Evolutionary conservation across 92 coral and sea anemone genomes (phyloP), one percentile per base, ranked within the genome.

Genomic region (Pocillopora grandis): DNA sequence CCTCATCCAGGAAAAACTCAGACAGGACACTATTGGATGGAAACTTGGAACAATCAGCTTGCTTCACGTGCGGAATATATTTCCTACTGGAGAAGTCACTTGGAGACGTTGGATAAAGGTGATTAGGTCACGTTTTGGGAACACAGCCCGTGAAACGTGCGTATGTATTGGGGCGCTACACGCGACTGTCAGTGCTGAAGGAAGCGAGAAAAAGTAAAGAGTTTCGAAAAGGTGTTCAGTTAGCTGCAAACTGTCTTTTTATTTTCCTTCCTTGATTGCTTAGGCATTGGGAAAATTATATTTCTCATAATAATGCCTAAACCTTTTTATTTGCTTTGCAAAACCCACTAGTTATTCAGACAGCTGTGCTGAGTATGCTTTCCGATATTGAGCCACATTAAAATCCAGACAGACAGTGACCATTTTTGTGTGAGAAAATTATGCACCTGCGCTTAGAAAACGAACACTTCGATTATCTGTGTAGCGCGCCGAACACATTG

Each of bases 61-160:
- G 35, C 71, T 75, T 81, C 85, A 81, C 85, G 85, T 81, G 85
- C 77, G 18, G 23, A 14, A n/a, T 37, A 1, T 81, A 14, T 81
- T 81, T 71, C 16, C 70, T 35, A 8, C 57, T 10, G 18, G 77
- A 33, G 70, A 66, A 81, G 77, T 81, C 85, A 81, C 78, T 71
- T 49, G 85, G 67, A 42, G 5, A 10, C 0, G 10, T 36, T 9
- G 17, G 2, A 5, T 14, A 70, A 81, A 81, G 85, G 85, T 81
- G 85, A 81, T 77, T 81, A 0, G 20, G 17, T 81, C 85, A 81
- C 85, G 85, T 81, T 81, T 81, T 70, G 15, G 11, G 7, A 1
- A 12, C 20, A n/a, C 48, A 60, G 20, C 77, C 33, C 77, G 85
- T 81, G 85, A 37, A 59, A 57, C 65, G 35, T 71, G 55, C 85